These are phyloP conservation scores for Labia minor DNA, from an alignment of 2,888 invertebrate genomes.

Conservation along the genomic window DNA sequence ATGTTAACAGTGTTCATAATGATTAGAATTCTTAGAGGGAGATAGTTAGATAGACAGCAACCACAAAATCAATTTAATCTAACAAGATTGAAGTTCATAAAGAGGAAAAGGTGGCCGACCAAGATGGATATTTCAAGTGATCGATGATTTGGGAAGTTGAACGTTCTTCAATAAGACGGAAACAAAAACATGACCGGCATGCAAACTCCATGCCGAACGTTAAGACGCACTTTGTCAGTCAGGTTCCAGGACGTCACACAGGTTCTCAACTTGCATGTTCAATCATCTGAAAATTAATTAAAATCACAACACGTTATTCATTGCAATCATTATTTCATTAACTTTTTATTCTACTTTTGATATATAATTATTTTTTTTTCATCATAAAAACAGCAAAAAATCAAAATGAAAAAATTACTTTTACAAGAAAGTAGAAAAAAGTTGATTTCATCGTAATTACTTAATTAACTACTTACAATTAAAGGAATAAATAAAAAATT, in stretches of 20 bases:
- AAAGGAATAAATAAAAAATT: too few relatives aligned
- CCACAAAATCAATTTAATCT: conserved; percentile 13
- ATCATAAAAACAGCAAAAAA: too few relatives aligned
- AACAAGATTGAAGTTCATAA: neutral
- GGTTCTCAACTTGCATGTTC: too few relatives aligned
- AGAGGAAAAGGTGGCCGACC: neutral
- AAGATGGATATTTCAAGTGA: neutral
- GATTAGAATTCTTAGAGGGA: neutral
- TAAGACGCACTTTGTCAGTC: neutral
- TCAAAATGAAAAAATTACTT: too few relatives aligned
- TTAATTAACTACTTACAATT: too few relatives aligned
- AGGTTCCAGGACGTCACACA: neutral
- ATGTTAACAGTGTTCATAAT: neutral
- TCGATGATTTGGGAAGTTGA: neutral
- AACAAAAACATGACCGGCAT: neutral
- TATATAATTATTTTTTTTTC: too few relatives aligned
- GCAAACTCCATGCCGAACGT: neutral
- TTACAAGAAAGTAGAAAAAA: too few relatives aligned
- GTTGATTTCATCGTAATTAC: too few relatives aligned
- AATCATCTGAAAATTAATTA: too few relatives aligned
- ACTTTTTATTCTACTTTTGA: too few relatives aligned
- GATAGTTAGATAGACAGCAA: neutral
- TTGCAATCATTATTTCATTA: too few relatives aligned
- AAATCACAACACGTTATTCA: too few relatives aligned
- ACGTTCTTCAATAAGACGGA: neutral